Conservation (phyloP, 2,888 invertebrate species). For the Orgyia antiqua region DNA sequence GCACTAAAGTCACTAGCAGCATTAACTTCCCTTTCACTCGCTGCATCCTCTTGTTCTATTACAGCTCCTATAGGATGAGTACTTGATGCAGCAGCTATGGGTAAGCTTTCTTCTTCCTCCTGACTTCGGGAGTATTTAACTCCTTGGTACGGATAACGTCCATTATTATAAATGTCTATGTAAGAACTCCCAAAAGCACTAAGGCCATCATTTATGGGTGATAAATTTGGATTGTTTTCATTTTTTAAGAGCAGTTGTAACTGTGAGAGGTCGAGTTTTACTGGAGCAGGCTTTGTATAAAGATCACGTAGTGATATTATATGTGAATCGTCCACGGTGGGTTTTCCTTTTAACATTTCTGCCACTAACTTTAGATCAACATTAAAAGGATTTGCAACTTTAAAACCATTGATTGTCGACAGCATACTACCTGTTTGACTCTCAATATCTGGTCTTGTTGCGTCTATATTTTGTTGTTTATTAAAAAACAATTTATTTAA, state of each 20-base stretch:
- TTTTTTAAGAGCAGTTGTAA: slow-evolving; percentile 58
- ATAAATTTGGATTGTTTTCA: slow-evolving; percentile 44
- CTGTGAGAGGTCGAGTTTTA: slow-evolving; percentile 58
- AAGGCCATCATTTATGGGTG: slow-evolving; percentile 40
- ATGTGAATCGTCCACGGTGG: slow-evolving; percentile 50
- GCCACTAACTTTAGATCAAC: slow-evolving; percentile 68
- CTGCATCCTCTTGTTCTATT: slow-evolving; percentile 58
- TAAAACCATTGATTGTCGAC: slow-evolving; percentile 68
- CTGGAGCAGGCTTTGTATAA: slow-evolving; percentile 44
- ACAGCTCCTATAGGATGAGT: slow-evolving; percentile 71
- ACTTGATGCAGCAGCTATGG: slow-evolving; percentile 60
- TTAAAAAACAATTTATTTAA: slow-evolving; percentile 52
- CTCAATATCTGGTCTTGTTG: slow-evolving; percentile 55
- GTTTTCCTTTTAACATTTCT: slow-evolving; percentile 67
- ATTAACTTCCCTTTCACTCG: slow-evolving; percentile 42
- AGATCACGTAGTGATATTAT: slow-evolving; percentile 50
- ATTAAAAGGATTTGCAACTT: slow-evolving; percentile 73
- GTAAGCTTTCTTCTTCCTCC: slow-evolving; percentile 67
- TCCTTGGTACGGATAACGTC: slow-evolving; percentile 59
- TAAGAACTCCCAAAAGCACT: slow-evolving; percentile 47
- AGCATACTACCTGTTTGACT: slow-evolving; percentile 41
- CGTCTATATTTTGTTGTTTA: slow-evolving; percentile 40
- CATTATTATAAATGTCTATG: slow-evolving; percentile 53
- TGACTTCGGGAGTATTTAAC: slow-evolving; percentile 70
- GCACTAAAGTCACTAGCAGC: slow-evolving; percentile 42